Conservation (phyloP, 2,113 vertebrate genomes). For the Ophiodon elongatus region DNA sequence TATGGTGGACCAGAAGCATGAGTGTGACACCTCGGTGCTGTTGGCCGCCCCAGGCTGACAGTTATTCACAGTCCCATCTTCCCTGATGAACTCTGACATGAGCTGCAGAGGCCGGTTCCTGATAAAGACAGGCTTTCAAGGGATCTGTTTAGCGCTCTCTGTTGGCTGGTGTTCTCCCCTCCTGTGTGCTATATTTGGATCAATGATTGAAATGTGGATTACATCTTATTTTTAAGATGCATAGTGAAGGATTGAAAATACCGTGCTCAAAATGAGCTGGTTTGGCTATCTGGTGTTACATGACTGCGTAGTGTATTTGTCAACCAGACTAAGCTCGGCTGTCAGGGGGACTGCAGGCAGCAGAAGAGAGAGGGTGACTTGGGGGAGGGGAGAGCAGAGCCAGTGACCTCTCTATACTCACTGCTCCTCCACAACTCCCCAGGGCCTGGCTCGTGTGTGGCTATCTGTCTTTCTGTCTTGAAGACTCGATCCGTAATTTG, state of each 20-base stretch:
- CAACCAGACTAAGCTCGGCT: slow-evolving; percentile 19
- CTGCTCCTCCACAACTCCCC: slow-evolving; percentile 41
- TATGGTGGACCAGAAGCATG: slow-evolving; percentile 14
- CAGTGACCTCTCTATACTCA: slow-evolving; percentile 54
- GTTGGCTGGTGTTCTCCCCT: slow-evolving; percentile 6
- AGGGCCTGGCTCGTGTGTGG: slow-evolving; percentile 38
- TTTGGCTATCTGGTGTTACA: not conserved
- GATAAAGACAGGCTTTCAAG: slow-evolving; percentile 53
- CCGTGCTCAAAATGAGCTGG: not conserved
- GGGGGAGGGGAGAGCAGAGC: slow-evolving; percentile 45
- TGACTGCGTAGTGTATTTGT: not conserved
- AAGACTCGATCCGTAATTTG: slow-evolving; percentile 28
- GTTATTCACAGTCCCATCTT: slow-evolving; percentile 38
- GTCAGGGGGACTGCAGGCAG: slow-evolving; percentile 33
- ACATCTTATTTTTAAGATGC: not conserved
- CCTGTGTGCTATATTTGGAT: not conserved
- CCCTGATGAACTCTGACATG: slow-evolving; percentile 64
- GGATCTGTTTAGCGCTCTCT: slow-evolving; percentile 23
- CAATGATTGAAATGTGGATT: not conserved
- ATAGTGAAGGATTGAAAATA: not conserved
- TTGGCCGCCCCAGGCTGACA: slow-evolving; percentile 6
- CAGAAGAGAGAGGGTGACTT: slow-evolving; percentile 4
- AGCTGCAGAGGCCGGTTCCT: slow-evolving; percentile 39
- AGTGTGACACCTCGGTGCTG: slow-evolving; percentile 23
- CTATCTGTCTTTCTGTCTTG: slow-evolving; percentile 1